These are phyloP conservation scores for Acholoe squamosa DNA, from an alignment of 2,888 invertebrate species.

Conservation along the genomic window DNA sequence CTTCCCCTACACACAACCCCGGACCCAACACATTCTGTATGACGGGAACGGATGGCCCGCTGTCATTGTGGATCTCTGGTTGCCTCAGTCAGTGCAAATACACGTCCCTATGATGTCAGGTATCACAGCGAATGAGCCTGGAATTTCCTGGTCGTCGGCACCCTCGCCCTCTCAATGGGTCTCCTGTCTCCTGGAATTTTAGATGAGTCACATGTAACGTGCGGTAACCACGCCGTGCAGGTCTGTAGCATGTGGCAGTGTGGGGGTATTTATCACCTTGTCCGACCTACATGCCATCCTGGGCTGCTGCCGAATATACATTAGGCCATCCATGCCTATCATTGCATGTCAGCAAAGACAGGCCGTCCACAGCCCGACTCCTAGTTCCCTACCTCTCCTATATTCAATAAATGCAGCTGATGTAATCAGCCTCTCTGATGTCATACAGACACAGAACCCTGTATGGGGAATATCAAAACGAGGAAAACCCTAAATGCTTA, in stretches of 20 bases:
- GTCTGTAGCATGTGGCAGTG: background rate
- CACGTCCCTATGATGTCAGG: too few species aligned
- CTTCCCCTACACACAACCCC: too few species aligned
- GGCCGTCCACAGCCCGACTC: background rate
- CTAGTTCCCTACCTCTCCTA: too few species aligned
- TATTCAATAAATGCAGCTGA: constrained; percentile 28
- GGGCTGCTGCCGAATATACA: constrained; percentile 6
- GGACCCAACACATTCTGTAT: too few species aligned
- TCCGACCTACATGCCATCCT: constrained; percentile 16
- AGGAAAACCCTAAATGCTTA: too few species aligned
- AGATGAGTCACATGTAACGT: constrained; percentile 21
- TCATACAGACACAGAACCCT: too few species aligned
- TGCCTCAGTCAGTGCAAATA: too few species aligned
- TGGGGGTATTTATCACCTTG: constrained; percentile 26
- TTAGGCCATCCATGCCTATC: constrained; percentile 27
- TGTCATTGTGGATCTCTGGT: too few species aligned
- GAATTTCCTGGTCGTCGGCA: constrained; percentile 4
- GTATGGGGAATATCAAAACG: too few species aligned
- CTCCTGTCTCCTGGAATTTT: background rate
- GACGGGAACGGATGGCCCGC: too few species aligned
- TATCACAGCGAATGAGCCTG: background rate
- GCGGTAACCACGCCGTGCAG: background rate
- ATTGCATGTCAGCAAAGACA: constrained; percentile 32
- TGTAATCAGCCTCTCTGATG: background rate
- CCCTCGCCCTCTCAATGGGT: background rate